A percentile compares a stretch with the other conserved stretches of the same genome.
Conservation (phyloP, 2,797 vertebrate genomes). For the Myotis myotis region DNA sequence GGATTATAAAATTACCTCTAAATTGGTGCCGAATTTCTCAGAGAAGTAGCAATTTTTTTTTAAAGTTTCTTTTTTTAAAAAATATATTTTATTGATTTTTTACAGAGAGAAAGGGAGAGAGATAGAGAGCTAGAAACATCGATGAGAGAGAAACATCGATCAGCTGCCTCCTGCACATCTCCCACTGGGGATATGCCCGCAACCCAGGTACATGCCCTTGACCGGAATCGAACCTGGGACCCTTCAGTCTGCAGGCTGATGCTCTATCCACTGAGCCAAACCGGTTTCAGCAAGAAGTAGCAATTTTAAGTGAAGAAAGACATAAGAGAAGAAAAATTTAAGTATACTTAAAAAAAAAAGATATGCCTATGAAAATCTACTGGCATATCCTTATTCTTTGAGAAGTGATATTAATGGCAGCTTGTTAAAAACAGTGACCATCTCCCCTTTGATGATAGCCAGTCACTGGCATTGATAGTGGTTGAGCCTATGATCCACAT, state of each 20-base stretch:
- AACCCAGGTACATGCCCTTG: too few relatives aligned
- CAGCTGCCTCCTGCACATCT: too few relatives aligned
- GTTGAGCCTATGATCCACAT: neutral
- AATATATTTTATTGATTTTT: too few relatives aligned
- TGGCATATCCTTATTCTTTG: neutral
- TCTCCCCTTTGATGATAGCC: neutral
- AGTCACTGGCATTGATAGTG: neutral
- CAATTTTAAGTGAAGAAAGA: conserved; percentile 42
- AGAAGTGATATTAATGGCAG: neutral
- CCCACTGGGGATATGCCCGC: too few relatives aligned
- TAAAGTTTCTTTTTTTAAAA: too few relatives aligned
- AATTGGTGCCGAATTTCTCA: conserved; percentile 29
- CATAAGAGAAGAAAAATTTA: neutral
- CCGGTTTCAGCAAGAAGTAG: too few relatives aligned
- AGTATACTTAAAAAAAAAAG: neutral
- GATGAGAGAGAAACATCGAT: too few relatives aligned
- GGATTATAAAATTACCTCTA: conserved; percentile 25
- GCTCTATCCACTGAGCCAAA: too few relatives aligned
- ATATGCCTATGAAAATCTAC: neutral
- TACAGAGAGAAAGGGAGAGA: too few relatives aligned
- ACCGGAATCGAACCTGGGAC: too few relatives aligned
- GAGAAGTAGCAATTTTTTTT: conserved; percentile 26
- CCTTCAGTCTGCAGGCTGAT: too few relatives aligned
- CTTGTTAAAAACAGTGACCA: neutral
- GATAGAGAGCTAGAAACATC: too few relatives aligned